phyloP scores from a whole-genome alignment of 2,797 vertebrate species.

The Rhinella marina region DNA sequence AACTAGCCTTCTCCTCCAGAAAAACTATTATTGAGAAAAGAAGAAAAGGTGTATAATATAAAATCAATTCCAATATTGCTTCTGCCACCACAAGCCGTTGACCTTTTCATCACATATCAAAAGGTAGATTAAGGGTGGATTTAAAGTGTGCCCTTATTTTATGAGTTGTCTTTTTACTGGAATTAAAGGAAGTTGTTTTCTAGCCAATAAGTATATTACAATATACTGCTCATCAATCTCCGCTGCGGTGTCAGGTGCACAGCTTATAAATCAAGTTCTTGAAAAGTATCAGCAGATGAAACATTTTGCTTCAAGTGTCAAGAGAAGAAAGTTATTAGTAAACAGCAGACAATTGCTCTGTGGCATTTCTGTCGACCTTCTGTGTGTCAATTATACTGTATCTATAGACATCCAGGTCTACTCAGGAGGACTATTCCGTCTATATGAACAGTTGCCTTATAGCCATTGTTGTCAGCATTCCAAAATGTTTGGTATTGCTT shows the following conservation, averaged over 20 bases:
- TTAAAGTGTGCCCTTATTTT: slow-evolving; percentile 49
- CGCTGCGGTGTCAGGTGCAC: slow-evolving; percentile 38
- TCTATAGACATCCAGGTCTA: background rate
- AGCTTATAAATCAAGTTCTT: slow-evolving; percentile 44
- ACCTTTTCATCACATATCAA: slow-evolving; percentile 57
- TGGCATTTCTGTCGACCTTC: background rate
- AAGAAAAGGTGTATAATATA: slow-evolving; percentile 27
- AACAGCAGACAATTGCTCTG: slow-evolving; percentile 31
- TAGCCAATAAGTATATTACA: slow-evolving; percentile 45
- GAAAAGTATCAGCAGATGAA: slow-evolving; percentile 39
- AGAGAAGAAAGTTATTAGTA: slow-evolving; percentile 36
- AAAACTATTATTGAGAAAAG: slow-evolving; percentile 39
- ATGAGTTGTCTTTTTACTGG: slow-evolving; percentile 54
- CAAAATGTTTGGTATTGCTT: too few relatives aligned
- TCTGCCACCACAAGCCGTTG: slow-evolving; percentile 37
- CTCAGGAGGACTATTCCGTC: background rate
- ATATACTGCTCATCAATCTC: slow-evolving; percentile 41
- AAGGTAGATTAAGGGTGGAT: slow-evolving; percentile 46
- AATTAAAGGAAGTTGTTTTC: slow-evolving; percentile 50
- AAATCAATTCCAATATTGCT: slow-evolving; percentile 57
- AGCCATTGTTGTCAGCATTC: background rate
- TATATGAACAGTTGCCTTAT: background rate
- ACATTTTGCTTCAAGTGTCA: slow-evolving; percentile 39
- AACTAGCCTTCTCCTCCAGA: background rate
- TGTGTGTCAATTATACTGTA: background rate